These are phyloP conservation scores for Tetramorium parvispinum DNA, from an alignment of 1,140 invertebrate species.

Conservation along the genomic window DNA sequence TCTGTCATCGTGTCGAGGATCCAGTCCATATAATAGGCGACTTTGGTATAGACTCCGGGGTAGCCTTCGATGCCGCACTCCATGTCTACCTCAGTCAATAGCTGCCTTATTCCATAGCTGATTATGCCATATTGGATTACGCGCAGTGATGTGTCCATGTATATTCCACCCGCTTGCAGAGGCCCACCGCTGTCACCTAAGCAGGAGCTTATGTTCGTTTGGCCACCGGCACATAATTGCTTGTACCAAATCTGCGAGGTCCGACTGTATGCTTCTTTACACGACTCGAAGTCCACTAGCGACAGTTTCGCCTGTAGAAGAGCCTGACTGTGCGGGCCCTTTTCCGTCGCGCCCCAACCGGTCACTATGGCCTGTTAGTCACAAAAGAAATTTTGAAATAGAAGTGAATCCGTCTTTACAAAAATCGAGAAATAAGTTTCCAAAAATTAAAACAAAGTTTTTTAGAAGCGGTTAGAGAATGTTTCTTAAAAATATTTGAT, in stretches of 20 bases:
- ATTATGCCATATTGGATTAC: constrained; percentile 86
- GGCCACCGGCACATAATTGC: constrained; percentile 88
- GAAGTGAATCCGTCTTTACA: not conserved
- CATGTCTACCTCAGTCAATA: too few species aligned
- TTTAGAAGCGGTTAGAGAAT: too few species aligned
- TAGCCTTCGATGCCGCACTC: constrained; percentile 85
- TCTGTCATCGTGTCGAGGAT: constrained; percentile 86
- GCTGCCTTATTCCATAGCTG: constrained; percentile 82
- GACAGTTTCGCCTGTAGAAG: constrained; percentile 86
- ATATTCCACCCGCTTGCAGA: constrained; percentile 75
- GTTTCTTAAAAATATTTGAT: too few species aligned
- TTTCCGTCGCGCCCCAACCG: constrained; percentile 83
- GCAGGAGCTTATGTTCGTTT: constrained; percentile 82
- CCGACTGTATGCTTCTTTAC: constrained; percentile 81
- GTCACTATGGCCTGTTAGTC: constrained; percentile 82
- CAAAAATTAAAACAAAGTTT: too few species aligned
- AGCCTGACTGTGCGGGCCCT: constrained; percentile 82
- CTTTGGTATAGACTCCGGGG: constrained; percentile 88
- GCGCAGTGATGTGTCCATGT: constrained; percentile 72
- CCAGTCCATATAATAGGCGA: constrained; percentile 89
- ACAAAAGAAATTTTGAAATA: not conserved
- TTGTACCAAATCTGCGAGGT: constrained; percentile 80
- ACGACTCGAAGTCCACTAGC: constrained; percentile 82
- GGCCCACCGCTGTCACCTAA: constrained; percentile 86
- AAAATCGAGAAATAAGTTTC: too few species aligned